Evolutionary conservation across 2,113 vertebrate genomes (phyloP), one percentile per base, ranked within the genome.

Genomic region (Fregata magnificens): DNA sequence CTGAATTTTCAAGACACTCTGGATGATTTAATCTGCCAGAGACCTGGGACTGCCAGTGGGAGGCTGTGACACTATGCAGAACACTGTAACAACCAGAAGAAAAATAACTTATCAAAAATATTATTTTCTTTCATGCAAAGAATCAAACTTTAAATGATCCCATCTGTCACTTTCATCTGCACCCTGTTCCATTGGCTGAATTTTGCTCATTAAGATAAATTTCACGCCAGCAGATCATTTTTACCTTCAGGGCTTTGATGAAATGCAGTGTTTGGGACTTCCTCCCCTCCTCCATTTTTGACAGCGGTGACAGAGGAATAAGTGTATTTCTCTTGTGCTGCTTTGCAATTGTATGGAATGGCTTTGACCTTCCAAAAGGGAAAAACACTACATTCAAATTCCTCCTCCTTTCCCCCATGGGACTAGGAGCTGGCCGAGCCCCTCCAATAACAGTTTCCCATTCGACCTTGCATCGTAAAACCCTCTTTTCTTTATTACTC

Each of bases 131-230:
- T 95, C 91, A 96, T 92, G 96, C 78, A 96, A 95, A 97, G 82
- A 97, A 97, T 95, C 82, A 94, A 98, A 96, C 90, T 98, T 98
- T 96, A 98, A 97, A 96, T 97, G 66, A 98, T 97, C 82, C 96
- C 96, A 97, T 98, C 97, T 98, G 98, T 98, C 95, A 94, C 90
- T 98, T 98, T 98, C 96, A 97, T 96, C 87, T 97, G 93, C 85
- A 96, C 73, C 80, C 69, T 90, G 96, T 96, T 98, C 95, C 96
- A 96, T 93, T 98, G 97, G 96, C 96, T 98, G 96, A 94, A 87
- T 97, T 97, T 98, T 97, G 88, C 95, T 98, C 98, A 97, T 98
- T 98, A 98, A 98, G 96, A 97, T 95, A 96, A 97, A 97, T 97
- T 97, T 95, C 71, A 86, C 97, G 88, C 59, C 49, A 96, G 62